Base-by-base conservation (phyloP, 2,113 vertebrate genomes). In the Emydocephalus ijimae region DNA sequence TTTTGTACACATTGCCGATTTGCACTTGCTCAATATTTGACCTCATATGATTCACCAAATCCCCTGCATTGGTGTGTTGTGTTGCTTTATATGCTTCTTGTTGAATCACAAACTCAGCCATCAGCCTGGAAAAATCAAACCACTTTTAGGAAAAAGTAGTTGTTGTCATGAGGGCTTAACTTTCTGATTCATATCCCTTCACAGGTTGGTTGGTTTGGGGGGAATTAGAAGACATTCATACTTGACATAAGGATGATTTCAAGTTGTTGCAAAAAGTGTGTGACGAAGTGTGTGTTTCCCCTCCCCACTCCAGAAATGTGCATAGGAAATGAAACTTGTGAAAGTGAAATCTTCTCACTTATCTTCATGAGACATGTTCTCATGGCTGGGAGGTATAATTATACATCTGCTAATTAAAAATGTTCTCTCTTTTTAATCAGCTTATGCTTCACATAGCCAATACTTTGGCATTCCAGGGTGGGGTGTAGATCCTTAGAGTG, bases 371-470 rank as follows among this genome's bases (percentile, higher is more conserved):
- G 59, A 93, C 56, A 91, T 56, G 29, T 91, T 96, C 91, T 90
- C 94, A 61, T 93, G 95, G 54, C 94, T 87, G 89, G 45, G 34
- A 93, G 88, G 48, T 55, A 94, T 95, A 92, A 95, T 96, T 96
- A 95, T 50, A 55, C 23, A 48, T 88, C 95, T 93, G 57, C 89
- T 95, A 96, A 96, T 95, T 96, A 93, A 91, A 92, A 81, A 93
- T 89, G 92, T 74, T 74, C 81, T 95, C 26, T 61, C 94, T 96
- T 96, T 89, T 7, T 91, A 90, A 43, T 92, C 94, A 93, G 86
- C 1, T 59, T 91, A 90, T 85, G 61, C 21, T 52, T 56, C 59
- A 93, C 89, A 61, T 21, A 23, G 21, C 69, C 21, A 29, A 54
- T 7, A 39, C 26, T 91, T 45, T 29, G 69, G 14, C 69, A 57